Base-by-base conservation (phyloP, 2,113 vertebrate genomes). In the Melanerpes aurifrons region DNA sequence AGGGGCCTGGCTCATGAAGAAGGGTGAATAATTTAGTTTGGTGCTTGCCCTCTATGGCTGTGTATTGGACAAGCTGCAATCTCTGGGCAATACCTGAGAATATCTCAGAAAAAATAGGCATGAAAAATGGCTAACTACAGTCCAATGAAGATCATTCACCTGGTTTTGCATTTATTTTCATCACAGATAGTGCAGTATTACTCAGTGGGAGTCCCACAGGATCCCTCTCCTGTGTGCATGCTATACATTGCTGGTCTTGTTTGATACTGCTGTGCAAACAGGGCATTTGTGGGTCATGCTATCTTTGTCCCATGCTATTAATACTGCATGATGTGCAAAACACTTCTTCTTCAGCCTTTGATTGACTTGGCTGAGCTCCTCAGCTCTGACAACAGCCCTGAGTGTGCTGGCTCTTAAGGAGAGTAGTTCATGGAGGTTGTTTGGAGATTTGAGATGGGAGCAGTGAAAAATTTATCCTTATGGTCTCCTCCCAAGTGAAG, bases 231-330 rank as follows among this genome's bases (percentile, higher is more conserved):
- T 1, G 0, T 70, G 15, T 47, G 53, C 32, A 21, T 31, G 31
- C 58, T 73, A 14, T 48, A 77, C 64, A 29, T 79, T 80, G 45
- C 58, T 86, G 47, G 45, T 54, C 37, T 57, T 64, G 48, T 70
- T 76, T 1, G 2, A 81, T 47, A 69, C 67, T 87, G 57, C 93
- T 82, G 62, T 25, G 19, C 77, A 76, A 75, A 92, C 25, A 80
- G 88, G 73, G 79, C 83, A 81, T 10, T 25, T 45, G 57, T 43
- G 80, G 74, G 88, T 93, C 80, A 72, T 19, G 72, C 85, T 91
- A 17, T 93, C 83, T 76, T 90, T 75, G 29, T 93, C 29, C 54
- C 31, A 40, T 32, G 86, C 64, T 96, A 94, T 96, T 96, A 93
- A 83, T 95, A 59, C 17, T 0, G 0, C 2, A 6, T 82, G 91